Evolutionary conservation across 2,888 invertebrate genomes (phyloP).

Genomic region (Trachelus troglodyta): DNA sequence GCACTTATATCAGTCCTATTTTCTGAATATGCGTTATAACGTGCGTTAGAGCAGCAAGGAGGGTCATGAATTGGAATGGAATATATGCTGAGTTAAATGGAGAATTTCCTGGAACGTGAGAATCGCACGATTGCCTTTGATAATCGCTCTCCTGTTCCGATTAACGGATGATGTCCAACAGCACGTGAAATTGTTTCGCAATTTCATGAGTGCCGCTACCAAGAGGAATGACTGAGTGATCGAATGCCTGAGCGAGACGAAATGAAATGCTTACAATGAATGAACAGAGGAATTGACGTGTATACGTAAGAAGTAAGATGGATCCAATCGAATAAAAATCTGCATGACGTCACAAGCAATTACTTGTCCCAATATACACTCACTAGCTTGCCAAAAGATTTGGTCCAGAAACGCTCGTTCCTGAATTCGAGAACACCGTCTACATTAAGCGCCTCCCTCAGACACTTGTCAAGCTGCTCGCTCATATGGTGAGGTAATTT

Average conservation of each 20-base stretch:
- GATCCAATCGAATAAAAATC: background rate
- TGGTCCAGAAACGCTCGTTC: slow-evolving; percentile 74
- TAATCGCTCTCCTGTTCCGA: background rate
- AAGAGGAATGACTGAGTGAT: background rate
- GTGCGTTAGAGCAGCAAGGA: too few relatives aligned
- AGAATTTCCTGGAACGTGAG: background rate
- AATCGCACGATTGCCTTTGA: background rate
- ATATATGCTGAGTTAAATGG: background rate
- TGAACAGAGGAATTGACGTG: background rate
- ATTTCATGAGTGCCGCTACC: slow-evolving; percentile 5
- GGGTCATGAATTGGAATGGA: background rate
- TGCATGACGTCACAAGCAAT: background rate
- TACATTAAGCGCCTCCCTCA: slow-evolving; percentile 72
- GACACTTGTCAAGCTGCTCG: slow-evolving; percentile 71
- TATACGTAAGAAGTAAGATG: background rate
- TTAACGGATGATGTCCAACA: slow-evolving; percentile 9
- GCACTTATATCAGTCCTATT: background rate
- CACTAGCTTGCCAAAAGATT: slow-evolving; percentile 72
- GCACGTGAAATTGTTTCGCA: slow-evolving; percentile 23
- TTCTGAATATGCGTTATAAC: background rate
- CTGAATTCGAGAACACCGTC: slow-evolving; percentile 75
- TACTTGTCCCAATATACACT: slow-evolving; percentile 23
- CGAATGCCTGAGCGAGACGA: background rate
- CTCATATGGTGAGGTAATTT: slow-evolving; percentile 73
- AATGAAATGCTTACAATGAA: background rate